A percentile compares a stretch with the other conserved stretches of the same genome.
Conservation (phyloP, 2,113 vertebrate species). For the Poeciliopsis turrubarensis region DNA sequence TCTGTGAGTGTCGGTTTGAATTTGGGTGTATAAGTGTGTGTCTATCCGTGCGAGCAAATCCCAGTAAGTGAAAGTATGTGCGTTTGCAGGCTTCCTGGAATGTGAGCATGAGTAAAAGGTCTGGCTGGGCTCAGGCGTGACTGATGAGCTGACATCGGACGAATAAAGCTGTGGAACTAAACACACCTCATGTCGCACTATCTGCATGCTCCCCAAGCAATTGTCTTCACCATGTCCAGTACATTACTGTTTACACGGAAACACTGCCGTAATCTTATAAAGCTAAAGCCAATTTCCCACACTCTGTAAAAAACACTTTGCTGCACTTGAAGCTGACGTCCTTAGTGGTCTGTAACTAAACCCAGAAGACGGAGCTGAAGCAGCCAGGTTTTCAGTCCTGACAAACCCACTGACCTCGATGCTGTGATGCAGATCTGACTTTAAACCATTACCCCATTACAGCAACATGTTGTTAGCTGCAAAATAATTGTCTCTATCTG, state of each 20-base stretch:
- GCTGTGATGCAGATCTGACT: constrained; percentile 29
- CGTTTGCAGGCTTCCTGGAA: constrained; percentile 34
- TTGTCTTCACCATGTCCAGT: constrained; percentile 26
- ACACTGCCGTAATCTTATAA: constrained; percentile 43
- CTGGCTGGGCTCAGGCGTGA: constrained; percentile 52
- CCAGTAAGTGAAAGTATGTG: constrained; percentile 26
- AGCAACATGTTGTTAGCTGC: not conserved
- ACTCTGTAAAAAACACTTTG: constrained; percentile 48
- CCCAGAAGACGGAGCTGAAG: constrained; percentile 51
- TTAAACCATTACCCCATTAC: constrained; percentile 27
- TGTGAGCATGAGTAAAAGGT: constrained; percentile 54
- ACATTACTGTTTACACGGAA: constrained; percentile 35
- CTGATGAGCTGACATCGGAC: constrained; percentile 57
- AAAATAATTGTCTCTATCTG: too few species aligned
- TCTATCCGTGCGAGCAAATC: constrained; percentile 12
- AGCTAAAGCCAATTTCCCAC: constrained; percentile 53
- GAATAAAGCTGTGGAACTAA: constrained; percentile 44
- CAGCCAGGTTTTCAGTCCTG: constrained; percentile 55
- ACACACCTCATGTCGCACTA: constrained; percentile 31
- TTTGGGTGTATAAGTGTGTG: constrained; percentile 13
- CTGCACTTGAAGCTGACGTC: constrained; percentile 36
- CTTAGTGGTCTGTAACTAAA: constrained; percentile 56
- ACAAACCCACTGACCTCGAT: constrained; percentile 71
- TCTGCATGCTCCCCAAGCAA: constrained; percentile 37
- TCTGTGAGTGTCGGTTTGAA: constrained; percentile 10